Evolutionary conservation across 2,888 invertebrate species (phyloP).

Genomic region (Anorthoa munda): DNA sequence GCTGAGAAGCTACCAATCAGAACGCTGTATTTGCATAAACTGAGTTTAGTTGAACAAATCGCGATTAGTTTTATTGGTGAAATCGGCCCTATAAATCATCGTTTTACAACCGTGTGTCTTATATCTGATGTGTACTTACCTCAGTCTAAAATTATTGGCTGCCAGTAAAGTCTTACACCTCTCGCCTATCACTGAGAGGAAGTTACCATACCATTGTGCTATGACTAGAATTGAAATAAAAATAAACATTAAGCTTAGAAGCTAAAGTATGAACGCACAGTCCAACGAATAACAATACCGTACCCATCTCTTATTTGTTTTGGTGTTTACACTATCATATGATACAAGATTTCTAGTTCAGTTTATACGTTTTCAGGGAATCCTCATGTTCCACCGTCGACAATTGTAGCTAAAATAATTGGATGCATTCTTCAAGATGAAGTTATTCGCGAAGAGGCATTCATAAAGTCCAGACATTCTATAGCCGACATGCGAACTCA

Average conservation of each 20-base stretch:
- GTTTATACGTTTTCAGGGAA: conserved; percentile 90
- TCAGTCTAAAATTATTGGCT: background rate
- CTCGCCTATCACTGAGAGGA: conserved; percentile 4
- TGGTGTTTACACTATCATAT: background rate
- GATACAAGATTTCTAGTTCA: conserved; percentile 28
- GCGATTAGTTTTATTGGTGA: background rate
- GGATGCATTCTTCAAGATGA: conserved; percentile 92
- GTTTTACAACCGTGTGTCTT: background rate
- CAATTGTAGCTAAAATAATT: conserved; percentile 96
- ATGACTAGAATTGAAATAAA: conserved; percentile 5
- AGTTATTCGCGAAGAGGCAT: conserved; percentile 87
- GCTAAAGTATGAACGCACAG: conserved; percentile 1
- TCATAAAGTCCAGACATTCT: conserved; percentile 85
- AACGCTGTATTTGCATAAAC: too few species aligned
- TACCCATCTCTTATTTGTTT: conserved; percentile 13
- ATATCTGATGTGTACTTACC: background rate
- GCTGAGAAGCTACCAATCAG: too few species aligned
- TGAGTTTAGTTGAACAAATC: too few species aligned
- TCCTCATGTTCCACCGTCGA: conserved; percentile 94
- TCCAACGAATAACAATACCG: background rate
- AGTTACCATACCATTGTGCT: background rate
- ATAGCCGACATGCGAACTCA: conserved; percentile 85
- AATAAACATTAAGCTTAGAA: conserved; percentile 2
- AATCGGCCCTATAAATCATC: background rate
- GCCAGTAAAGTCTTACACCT: background rate